Percentiles rank a stretch among this genome's conserved stretches.
Conservation (phyloP, 1,140 invertebrate species). For the Hypothenemus hampei region DNA sequence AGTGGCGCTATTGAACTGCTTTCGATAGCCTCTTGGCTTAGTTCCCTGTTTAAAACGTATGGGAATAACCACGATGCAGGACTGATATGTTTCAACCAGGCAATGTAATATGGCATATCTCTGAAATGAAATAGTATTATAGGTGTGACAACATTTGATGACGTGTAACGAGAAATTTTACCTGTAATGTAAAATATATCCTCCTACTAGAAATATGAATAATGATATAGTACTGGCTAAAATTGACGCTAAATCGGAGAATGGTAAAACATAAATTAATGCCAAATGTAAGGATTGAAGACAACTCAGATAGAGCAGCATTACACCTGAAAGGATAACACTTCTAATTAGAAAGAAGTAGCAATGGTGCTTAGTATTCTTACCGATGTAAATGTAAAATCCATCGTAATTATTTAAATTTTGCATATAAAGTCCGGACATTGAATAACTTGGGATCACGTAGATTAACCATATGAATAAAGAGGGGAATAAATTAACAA, state of each 20-base stretch:
- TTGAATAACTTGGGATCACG: conserved; percentile 80
- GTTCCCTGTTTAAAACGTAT: conserved; percentile 60
- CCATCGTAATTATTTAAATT: conserved; percentile 57
- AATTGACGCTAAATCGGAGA: conserved; percentile 54
- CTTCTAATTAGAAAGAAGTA: neutral
- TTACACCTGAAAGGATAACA: conserved; percentile 55
- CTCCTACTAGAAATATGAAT: conserved; percentile 60
- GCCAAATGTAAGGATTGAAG: conserved; percentile 67
- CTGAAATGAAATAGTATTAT: conserved; percentile 30
- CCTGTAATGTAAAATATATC: conserved; percentile 63
- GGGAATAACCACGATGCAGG: conserved; percentile 72
- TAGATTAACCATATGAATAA: conserved; percentile 72
- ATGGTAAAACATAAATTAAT: conserved; percentile 59
- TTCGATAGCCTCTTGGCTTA: conserved; percentile 56
- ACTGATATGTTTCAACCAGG: conserved; percentile 64
- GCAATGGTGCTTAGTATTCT: conserved; percentile 24
- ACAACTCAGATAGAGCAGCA: conserved; percentile 70
- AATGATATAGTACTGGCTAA: conserved; percentile 60
- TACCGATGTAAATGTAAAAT: conserved; percentile 71
- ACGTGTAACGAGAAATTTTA: neutral
- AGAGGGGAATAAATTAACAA: conserved; percentile 58
- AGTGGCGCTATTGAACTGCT: conserved; percentile 51
- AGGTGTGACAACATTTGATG: neutral
- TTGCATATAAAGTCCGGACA: conserved; percentile 74
- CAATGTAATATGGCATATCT: conserved; percentile 62